Base-by-base conservation (phyloP, 2,888 invertebrate genomes). In the Caenorhabditis sp. region DNA sequence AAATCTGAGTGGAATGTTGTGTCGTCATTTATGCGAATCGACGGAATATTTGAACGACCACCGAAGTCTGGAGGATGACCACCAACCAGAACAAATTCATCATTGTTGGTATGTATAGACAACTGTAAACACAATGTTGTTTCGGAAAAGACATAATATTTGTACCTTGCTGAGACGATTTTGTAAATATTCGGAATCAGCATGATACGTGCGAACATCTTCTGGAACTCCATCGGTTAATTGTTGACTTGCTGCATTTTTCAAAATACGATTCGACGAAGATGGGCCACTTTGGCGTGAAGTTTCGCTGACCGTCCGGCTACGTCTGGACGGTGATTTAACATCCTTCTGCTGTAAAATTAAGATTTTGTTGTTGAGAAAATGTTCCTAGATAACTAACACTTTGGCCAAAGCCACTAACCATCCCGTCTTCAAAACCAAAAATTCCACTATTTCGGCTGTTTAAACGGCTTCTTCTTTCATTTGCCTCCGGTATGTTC, bases 41-140 rank as follows among this genome's bases (percentile, higher is more conserved):
- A 31, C 12, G 57, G 57, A 20, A 58, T 20, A 10, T 36, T 58
- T 4, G 27, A 26, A 7, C 26, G 8, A 10, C 26, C 26, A 26
- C 26, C 26, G 4, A 26, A 25, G 5, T 58, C 36, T 58, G 66
- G 66, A 23, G 72, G 72, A 56, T 65, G 72, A 1, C 72, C 72
- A 14, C 72, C 72, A 20, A 74, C 65, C 21, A 77, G 62, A 31
- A 77, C 77, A 53, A 77, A 77, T 36, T 77, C 77, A 36, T 77
- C 77, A 50, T 74, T 72, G 50, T 74, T 77, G 38, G 77, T 72
- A 52, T 71, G 77, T 17, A 77, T 74, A n/a, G 77, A 77, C 1
- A 77, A 27, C 70, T 70, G 27, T 31, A 31, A 31, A 17, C 25
- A 58, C 7, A 38, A 27, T 27, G 26, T 38, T 21, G 20, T 7